A percentile compares a stretch with the other conserved stretches of the same genome.
Evolutionary conservation across 2,888 invertebrate species (phyloP).

Genomic region (Cyaniris semiargus): DNA sequence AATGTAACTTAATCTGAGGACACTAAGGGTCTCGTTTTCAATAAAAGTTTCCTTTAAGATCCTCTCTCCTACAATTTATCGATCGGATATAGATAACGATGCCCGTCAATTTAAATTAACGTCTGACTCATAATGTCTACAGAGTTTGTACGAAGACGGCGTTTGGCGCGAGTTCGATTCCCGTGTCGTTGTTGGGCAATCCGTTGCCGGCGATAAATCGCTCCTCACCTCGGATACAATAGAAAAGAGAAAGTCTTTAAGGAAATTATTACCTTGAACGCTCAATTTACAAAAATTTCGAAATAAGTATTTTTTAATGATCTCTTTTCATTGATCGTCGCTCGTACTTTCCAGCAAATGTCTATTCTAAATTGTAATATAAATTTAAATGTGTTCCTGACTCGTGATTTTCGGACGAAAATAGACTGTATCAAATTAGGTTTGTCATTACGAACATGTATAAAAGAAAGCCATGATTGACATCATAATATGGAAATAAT

Average conservation of each 20-base stretch:
- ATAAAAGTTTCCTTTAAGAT: conserved; percentile 11
- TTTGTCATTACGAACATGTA: not conserved
- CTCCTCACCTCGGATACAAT: conserved; percentile 71
- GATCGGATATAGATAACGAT: conserved; percentile 21
- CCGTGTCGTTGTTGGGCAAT: conserved; percentile 66
- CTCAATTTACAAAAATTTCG: conserved; percentile 43
- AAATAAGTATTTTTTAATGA: conserved; percentile 36
- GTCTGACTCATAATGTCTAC: conserved; percentile 20
- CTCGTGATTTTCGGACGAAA: not conserved
- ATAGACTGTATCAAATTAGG: not conserved
- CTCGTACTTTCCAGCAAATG: conserved; percentile 17
- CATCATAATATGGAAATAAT: not conserved
- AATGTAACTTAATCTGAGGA: conserved; percentile 14
- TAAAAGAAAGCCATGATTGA: not conserved
- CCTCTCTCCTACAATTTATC: conserved; percentile 25
- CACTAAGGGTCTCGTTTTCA: not conserved
- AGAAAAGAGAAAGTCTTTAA: conserved; percentile 70
- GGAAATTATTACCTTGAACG: conserved; percentile 58
- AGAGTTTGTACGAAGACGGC: conserved; percentile 57
- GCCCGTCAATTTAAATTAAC: conserved; percentile 27
- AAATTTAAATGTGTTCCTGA: not conserved
- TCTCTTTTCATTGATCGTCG: not conserved
- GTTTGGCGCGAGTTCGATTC: conserved; percentile 60
- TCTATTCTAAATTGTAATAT: not conserved
- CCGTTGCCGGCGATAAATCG: conserved; percentile 66